Percentiles rank a stretch among this genome's conserved stretches.
These are phyloP conservation scores for Apus apus DNA, from an alignment of 2,113 vertebrate species.

Conservation along the genomic window DNA sequence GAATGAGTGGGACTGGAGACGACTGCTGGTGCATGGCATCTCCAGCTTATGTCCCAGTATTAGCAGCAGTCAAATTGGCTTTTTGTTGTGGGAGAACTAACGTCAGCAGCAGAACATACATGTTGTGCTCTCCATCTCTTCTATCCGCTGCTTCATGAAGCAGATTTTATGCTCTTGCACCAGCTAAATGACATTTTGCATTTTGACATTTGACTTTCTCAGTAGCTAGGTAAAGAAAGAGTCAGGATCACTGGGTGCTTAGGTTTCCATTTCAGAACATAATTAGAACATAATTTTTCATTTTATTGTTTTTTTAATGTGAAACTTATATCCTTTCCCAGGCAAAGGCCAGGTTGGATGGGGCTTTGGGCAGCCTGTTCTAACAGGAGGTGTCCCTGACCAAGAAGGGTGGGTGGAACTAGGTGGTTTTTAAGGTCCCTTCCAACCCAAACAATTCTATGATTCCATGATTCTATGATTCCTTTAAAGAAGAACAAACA, in stretches of 20 bases:
- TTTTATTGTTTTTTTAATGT: neutral
- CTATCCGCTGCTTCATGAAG: neutral
- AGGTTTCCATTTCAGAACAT: neutral
- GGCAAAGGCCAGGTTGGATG: neutral
- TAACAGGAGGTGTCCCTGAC: no score
- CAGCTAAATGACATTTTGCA: neutral
- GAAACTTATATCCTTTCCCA: neutral
- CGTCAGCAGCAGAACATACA: neutral
- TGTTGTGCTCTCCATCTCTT: neutral
- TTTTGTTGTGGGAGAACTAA: neutral
- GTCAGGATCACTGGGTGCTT: neutral
- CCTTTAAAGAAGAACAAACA: neutral
- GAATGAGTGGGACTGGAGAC: neutral
- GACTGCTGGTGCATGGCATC: neutral
- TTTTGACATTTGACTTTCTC: neutral
- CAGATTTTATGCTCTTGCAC: neutral
- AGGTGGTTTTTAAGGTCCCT: no score
- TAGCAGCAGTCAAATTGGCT: neutral
- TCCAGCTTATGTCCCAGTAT: neutral
- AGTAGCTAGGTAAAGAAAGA: neutral
- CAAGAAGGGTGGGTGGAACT: no score
- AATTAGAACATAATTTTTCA: neutral
- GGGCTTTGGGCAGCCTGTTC: no score
- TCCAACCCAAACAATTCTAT: no score
- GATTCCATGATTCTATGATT: neutral